Base-by-base conservation (phyloP, 2,888 invertebrate genomes). In the Synergus umbraculus region DNA sequence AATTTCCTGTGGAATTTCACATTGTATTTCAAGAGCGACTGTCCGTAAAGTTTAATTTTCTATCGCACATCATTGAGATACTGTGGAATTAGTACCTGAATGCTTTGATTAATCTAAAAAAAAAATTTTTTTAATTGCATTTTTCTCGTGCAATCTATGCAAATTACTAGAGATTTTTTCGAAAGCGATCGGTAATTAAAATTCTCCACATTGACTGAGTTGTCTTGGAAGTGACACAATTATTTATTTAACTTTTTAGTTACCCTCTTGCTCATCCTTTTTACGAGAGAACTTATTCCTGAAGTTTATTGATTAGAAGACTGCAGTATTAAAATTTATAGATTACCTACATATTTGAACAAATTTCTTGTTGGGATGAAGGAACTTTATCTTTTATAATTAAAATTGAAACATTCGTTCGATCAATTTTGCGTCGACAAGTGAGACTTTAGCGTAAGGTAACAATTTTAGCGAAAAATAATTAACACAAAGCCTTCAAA, bases 31-130 rank as follows among this genome's bases (percentile, higher is more conserved):
- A 60, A 60, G 12, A 60, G 60, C 60, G 60, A 60, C 60, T 60
- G 29, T 60, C 22, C 22, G 22, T 13, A 60, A 60, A 60, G 60
- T 60, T 60, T 60, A 60, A 60, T 60, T 60, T 60, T 60, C 60
- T 60, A 60, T 60, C 60, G 60, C 22, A 12, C 12, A 60, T 9
- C 4, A 60, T 60, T 60, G 60, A 60, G 60, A 60, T 60, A 60
- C 60, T 60, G 60, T 60, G 60, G 84, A 87, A 86, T 85, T 87
- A 81, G 88, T 88, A 88, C 88, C 88, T 88, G 89, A 88, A 85
- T 88, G 86, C 87, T 86, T 85, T 82, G 81, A 87, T 83, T 84
- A 77, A 86, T 86, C 81, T 83, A 81, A 54, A 81, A 83, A 54
- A n/a, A 54, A 54, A n/a, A 29, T 2, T 29, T 2, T 29, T 2